Conservation (phyloP, 2,797 vertebrate genomes). For the Dryobates pubescens region DNA sequence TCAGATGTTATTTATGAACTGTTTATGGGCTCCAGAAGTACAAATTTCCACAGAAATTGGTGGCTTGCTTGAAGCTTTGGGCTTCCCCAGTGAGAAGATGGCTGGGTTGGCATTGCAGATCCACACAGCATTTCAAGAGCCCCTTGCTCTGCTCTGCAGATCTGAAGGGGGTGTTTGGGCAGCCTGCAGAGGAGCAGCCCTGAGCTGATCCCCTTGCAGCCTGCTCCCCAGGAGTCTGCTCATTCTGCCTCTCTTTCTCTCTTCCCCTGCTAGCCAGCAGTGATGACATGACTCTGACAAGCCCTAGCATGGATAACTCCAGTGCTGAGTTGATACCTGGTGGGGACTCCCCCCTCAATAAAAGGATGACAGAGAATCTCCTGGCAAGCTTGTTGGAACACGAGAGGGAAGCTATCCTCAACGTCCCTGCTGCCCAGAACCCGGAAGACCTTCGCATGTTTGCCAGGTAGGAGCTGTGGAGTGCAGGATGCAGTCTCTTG, state of each 20-base stretch:
- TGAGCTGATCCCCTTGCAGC: background rate
- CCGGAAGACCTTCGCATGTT: conserved; percentile 94
- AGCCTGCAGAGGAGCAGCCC: background rate
- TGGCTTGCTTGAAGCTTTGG: conserved; percentile 42
- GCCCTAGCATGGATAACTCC: conserved; percentile 98
- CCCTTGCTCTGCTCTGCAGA: conserved; percentile 14
- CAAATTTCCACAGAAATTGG: conserved; percentile 48
- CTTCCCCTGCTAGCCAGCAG: conserved; percentile 87
- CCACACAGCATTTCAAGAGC: background rate
- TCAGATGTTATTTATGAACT: conserved; percentile 51
- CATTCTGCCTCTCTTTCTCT: background rate
- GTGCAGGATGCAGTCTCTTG: background rate
- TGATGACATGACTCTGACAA: conserved; percentile 98
- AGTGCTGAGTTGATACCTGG: conserved; percentile 93
- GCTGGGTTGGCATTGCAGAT: background rate
- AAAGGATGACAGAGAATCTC: conserved; percentile 94
- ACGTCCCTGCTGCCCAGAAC: conserved; percentile 93
- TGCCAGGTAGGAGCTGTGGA: conserved; percentile 73
- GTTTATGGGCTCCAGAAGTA: conserved; percentile 50
- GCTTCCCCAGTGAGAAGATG: conserved; percentile 23
- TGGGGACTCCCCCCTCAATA: conserved; percentile 94
- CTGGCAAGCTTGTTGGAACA: conserved; percentile 92
- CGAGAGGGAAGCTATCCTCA: conserved; percentile 91
- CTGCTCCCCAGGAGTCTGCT: background rate
- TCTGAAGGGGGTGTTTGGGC: background rate